Base-by-base conservation (phyloP, 1,140 invertebrate genomes). In the Archegozetes longisetosus region DNA sequence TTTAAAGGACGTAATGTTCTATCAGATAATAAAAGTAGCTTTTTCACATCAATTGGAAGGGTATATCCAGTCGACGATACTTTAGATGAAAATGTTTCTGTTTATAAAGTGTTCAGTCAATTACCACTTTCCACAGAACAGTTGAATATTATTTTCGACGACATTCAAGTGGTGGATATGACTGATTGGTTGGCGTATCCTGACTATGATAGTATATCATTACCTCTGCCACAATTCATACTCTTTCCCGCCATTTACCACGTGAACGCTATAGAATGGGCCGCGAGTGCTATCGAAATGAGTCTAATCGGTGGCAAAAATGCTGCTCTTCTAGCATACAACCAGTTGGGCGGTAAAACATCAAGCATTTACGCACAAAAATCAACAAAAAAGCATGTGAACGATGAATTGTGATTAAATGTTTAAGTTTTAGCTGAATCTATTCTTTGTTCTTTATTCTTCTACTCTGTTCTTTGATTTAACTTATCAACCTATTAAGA, bases 201-300 rank as follows among this genome's bases (percentile, higher is more conserved):
- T 13, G 68, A 77, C 23, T 84, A 84, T 67, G 61, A 68, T 3
- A n/a, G 17, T 14, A 24, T 54, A 1, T 25, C 22, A 1, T 20
- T 58, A 26, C 58, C 53, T n/a, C 29, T 53, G 3, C 64, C 68
- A 1, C 64, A 69, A 13, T 61, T 69, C 27, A 67, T 69, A 47
- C 62, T 75, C 2, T 73, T 75, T 51, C 71, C 75, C 46, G 83
- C 83, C 66, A 59, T 84, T 25, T 84, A 80, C 70, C 76, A 83
- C 66, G 66, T 81, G 0, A 84, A 84, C 74, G 77, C 77, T 9
- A 80, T 84, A 55, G 82, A 84, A 70, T 77, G 78, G 75, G 77
- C 77, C 13, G 82, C 80, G 1, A 82, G 80, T 69, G 79, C 82
- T 0, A 84, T 84, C 77, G 83, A 84, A 72, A 84, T 83, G 80